Evolutionary conservation across 2,797 vertebrate genomes (phyloP).

Genomic region (Pelobates cultripes): DNA sequence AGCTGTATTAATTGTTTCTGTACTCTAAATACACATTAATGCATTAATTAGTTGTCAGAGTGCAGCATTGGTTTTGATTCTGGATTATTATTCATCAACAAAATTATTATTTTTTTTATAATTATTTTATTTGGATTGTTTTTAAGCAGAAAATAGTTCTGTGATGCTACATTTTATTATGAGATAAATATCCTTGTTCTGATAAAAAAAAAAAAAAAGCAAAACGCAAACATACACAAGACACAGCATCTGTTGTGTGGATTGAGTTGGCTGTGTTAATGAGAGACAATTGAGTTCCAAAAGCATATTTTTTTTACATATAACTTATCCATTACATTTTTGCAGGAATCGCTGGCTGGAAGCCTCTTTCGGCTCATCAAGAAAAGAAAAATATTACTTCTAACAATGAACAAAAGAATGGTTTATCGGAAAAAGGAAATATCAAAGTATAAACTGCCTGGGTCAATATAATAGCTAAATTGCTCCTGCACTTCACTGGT

Average conservation of each 20-base stretch:
- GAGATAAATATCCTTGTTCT: constrained; percentile 12
- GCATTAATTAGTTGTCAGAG: no score
- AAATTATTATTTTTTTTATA: no score
- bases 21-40: no score
- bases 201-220: not conserved
- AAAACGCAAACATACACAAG: constrained; percentile 29
- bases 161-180: constrained; percentile 7
- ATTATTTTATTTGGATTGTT: no score
- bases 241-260: constrained; percentile 53
- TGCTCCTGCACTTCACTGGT: not conserved
- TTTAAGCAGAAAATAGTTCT: no score
- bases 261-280: constrained; percentile 48
- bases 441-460: constrained; percentile 16
- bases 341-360: constrained; percentile 67
- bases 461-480: not conserved
- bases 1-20: no score
- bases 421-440: constrained; percentile 46
- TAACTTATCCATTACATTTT: constrained; percentile 62
- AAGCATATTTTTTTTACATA: constrained; percentile 31
- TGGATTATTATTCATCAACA: no score
- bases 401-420: constrained; percentile 55
- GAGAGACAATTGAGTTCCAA: constrained; percentile 44
- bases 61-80: no score
- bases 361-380: constrained; percentile 48
- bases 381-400: constrained; percentile 4